Percentiles rank a stretch among this genome's conserved stretches.
Evolutionary conservation across 2,888 invertebrate species (phyloP).

Genomic region (Leuctra nigra): DNA sequence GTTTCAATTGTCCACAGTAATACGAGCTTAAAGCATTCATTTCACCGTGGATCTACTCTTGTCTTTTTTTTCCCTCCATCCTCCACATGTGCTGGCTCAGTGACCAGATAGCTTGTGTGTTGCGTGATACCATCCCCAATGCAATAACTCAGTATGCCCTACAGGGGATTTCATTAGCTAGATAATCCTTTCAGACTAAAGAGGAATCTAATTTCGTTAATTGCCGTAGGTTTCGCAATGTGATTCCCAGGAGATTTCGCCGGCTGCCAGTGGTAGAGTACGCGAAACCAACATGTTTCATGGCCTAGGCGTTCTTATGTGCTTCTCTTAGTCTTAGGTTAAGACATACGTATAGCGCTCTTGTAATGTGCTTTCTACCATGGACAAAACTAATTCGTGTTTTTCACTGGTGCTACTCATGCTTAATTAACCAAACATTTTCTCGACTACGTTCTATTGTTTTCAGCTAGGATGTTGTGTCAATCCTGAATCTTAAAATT

Average conservation of each 20-base stretch:
- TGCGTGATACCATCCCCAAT: conserved; percentile 7
- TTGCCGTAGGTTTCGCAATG: conserved; percentile 22
- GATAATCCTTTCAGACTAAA: conserved; percentile 25
- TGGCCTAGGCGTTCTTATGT: background rate
- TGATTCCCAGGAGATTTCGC: background rate
- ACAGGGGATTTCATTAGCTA: conserved; percentile 19
- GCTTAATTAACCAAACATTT: background rate
- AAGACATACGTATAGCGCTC: too few relatives aligned
- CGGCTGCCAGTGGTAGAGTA: background rate
- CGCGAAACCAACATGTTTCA: background rate
- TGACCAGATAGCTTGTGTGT: background rate
- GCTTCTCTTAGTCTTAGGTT: background rate
- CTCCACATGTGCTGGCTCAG: too few relatives aligned
- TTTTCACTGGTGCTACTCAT: background rate
- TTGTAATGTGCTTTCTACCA: too few relatives aligned
- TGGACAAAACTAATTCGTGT: too few relatives aligned
- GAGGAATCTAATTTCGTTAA: conserved; percentile 26
- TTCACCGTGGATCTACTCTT: too few relatives aligned
- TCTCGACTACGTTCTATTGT: too few relatives aligned
- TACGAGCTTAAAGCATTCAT: too few relatives aligned
- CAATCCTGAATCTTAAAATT: too few relatives aligned
- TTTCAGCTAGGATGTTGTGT: too few relatives aligned
- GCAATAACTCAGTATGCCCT: conserved; percentile 16
- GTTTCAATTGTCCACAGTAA: too few relatives aligned
- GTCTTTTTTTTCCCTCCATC: too few relatives aligned